These are phyloP conservation scores for Varecia variegata DNA, from an alignment of 2,797 vertebrate genomes.

Conservation along the genomic window DNA sequence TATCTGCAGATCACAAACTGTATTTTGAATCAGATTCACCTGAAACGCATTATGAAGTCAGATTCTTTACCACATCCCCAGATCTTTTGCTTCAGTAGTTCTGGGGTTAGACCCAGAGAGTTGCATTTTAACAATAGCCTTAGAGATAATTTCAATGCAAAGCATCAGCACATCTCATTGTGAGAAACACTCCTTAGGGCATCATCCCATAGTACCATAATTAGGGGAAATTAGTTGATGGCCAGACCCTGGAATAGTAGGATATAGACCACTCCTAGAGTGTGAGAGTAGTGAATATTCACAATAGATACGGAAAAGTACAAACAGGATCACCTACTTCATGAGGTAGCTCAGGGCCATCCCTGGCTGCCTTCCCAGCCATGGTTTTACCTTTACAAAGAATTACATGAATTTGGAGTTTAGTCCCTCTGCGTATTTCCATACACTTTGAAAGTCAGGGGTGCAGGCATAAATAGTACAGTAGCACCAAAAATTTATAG, in stretches of 20 bases:
- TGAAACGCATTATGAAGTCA: not conserved
- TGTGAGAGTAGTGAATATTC: not conserved
- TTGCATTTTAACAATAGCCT: not conserved
- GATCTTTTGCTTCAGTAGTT: not conserved
- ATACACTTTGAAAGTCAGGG: not conserved
- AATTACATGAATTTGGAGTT: not conserved
- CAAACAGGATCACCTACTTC: not conserved
- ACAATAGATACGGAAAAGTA: not conserved
- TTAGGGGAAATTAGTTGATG: not conserved
- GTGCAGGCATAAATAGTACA: not conserved
- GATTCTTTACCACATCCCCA: not conserved
- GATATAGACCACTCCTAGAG: not conserved
- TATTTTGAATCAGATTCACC: not conserved
- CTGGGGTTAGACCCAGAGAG: not conserved
- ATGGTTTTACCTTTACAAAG: not conserved
- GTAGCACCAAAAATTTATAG: not conserved
- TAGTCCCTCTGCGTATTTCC: not conserved
- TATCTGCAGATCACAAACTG: not conserved
- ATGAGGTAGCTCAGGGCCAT: not conserved
- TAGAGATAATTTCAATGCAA: slow-evolving; percentile 4
- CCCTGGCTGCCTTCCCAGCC: not conserved
- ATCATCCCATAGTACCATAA: not conserved
- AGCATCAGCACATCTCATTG: not conserved
- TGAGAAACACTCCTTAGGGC: not conserved
- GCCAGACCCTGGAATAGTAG: not conserved